A percentile compares a stretch with the other conserved stretches of the same genome.
Evolutionary conservation across 2,797 vertebrate species (phyloP).

Genomic region (Xiphophorus birchmanni): DNA sequence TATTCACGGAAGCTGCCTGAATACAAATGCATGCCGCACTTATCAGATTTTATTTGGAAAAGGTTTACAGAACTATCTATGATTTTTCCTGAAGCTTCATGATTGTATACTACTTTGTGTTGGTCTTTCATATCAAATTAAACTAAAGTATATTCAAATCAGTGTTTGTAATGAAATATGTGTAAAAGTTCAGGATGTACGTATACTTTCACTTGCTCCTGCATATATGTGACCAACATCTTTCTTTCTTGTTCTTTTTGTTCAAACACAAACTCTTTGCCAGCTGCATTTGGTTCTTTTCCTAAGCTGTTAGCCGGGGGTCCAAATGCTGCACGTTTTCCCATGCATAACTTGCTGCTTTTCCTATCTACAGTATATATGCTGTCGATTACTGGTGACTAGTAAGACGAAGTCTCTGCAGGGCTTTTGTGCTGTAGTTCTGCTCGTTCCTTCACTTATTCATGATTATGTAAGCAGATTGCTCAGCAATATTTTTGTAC

Average conservation of each 20-base stretch:
- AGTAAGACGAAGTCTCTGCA: slow-evolving; percentile 12
- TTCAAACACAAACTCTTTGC: background rate
- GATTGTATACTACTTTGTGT: background rate
- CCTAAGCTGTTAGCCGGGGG: slow-evolving; percentile 25
- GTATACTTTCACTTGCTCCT: background rate
- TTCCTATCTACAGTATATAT: slow-evolving; percentile 20
- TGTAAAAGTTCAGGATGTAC: background rate
- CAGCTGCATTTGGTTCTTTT: slow-evolving; percentile 17
- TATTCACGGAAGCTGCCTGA: background rate
- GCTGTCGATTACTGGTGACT: slow-evolving; percentile 8
- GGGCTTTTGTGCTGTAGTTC: background rate
- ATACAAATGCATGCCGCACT: background rate
- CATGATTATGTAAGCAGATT: background rate
- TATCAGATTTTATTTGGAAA: background rate
- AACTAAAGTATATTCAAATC: background rate
- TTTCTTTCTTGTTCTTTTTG: background rate
- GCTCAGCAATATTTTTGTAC: slow-evolving; percentile 9
- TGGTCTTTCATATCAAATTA: background rate
- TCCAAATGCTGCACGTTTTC: slow-evolving; percentile 38
- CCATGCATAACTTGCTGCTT: slow-evolving; percentile 23
- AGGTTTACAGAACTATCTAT: background rate
- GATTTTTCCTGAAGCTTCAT: background rate
- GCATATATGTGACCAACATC: background rate
- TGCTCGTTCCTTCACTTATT: background rate
- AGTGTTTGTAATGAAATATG: background rate